Base-by-base conservation (phyloP, 2,113 vertebrate species). In the Anolis sagrei region DNA sequence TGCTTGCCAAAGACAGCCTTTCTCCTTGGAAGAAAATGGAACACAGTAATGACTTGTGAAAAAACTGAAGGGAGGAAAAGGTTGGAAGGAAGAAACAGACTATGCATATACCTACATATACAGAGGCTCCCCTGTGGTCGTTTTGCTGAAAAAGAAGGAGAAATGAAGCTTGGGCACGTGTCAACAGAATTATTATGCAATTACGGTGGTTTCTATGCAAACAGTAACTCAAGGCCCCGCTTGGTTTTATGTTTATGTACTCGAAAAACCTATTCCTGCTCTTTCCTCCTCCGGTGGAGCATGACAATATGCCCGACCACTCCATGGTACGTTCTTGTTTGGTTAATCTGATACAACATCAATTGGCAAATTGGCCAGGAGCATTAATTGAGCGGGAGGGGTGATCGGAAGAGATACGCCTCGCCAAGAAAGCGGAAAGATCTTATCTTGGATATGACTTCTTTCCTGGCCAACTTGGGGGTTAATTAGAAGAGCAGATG, bases 151-250 rank as follows among this genome's bases (percentile, higher is more conserved):
- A 78, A 83, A 82, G 93, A 84, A 27, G 9, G 9, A 29, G 32
- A 92, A 92, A 34, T 92, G 80, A 34, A 92, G 91, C 90, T 90
- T 81, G 88, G 90, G 90, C 82, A 76, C 91, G 87, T 89, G 89
- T 93, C 88, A 92, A 90, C 90, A 94, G 94, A 92, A 92, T 93
- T 93, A 93, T 93, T 90, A 85, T 88, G 88, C 92, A 92, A 89
- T 94, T 94, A 91, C 3, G 76, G 74, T 77, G 79, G 78, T 83
- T 92, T 88, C 87, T 8, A 1, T 76, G 91, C 87, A 90, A 92
- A 90, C 90, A 79, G 8, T 89, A 92, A 87, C 32, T 1, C 92
- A 91, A 58, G 88, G 88, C 89, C 90, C 72, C n/a, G 23, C 84
- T 83, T 36, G 82, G 89, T 91, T 90, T 93, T 89, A 92, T 88